Base-by-base conservation (phyloP, 2,888 invertebrate genomes). In the Lypha dubia region DNA sequence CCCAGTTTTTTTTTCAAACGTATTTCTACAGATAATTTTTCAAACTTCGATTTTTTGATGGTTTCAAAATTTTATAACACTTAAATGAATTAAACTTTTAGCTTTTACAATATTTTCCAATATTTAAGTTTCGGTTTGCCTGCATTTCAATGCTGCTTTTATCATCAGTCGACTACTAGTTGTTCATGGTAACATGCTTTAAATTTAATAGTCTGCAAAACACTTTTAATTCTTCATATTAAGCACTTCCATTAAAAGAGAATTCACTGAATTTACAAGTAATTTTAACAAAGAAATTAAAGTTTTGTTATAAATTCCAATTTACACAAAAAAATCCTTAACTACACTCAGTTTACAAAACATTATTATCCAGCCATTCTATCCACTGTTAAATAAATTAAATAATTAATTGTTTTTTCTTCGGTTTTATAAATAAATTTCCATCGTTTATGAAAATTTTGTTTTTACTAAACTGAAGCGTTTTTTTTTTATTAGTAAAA, bases 401-500 rank as follows among this genome's bases (percentile, higher is more conserved):
- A n/a, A n/a, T n/a, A n/a, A n/a, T n/a, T n/a, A n/a, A n/a, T n/a
- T n/a, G n/a, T 63, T 70, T 71, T 62, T 28, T 0, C 38, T 68
- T 20, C 49, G n/a, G n/a, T 60, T 70, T 53, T 56, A 67, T 58
- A 53, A 70, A 79, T 65, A 71, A 71, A 63, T 71, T 56, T 56
- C 71, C 71, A 63, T 71, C 71, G 71, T 35, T 70, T 79, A 79
- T 79, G 79, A 15, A 79, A 79, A 79, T 79, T 70, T 62, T 62
- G 13, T 53, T n/a, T n/a, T n/a, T n/a, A n/a, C 20, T 17, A 46
- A 76, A 76, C 46, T 67, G 58, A 67, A 76, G 65, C 67, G 65
- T 76, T 67, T 76, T 56, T 76, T 75, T 53, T 76, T 68, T n/a
- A n/a, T n/a, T n/a, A n/a, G 70, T 28, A 35, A n/a, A 58, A 20